Percentiles rank a stretch among this genome's conserved stretches.
Conservation (phyloP, 1,140 invertebrate genomes). For the Apis cerana region DNA sequence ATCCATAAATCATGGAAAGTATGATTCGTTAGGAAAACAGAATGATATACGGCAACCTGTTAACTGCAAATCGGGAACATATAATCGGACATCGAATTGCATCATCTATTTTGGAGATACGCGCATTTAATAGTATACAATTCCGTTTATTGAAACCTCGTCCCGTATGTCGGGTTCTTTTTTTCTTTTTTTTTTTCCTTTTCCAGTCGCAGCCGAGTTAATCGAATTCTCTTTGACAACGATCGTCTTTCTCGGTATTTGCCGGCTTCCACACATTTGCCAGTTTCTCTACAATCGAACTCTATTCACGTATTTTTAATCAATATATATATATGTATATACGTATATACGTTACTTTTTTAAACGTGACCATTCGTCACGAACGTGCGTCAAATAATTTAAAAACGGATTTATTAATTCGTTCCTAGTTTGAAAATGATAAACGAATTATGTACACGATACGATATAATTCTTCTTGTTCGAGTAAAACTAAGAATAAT, state of each 20-base stretch:
- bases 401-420: too few relatives aligned
- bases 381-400: too few relatives aligned
- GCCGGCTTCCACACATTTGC: neutral
- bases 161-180: neutral
- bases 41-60: slow-evolving; percentile 40
- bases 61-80: slow-evolving; percentile 53
- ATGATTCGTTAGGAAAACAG: neutral
- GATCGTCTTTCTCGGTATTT: slow-evolving; percentile 32
- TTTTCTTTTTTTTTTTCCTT: neutral
- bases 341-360: neutral
- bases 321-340: neutral
- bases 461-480: neutral
- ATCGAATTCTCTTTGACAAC: slow-evolving; percentile 18
- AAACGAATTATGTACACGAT: too few relatives aligned
- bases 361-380: too few relatives aligned
- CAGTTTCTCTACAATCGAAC: too few relatives aligned
- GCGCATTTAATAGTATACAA: slow-evolving; percentile 45
- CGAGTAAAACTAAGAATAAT: neutral
- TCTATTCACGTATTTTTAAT: neutral
- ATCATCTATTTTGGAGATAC: slow-evolving; percentile 37
- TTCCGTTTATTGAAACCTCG: slow-evolving; percentile 38
- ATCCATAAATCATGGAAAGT: slow-evolving; percentile 19
- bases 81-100: slow-evolving; percentile 48
- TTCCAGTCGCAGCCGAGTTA: slow-evolving; percentile 2
- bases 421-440: too few relatives aligned